Percentiles rank a stretch among this genome's conserved stretches.
phyloP scores from a whole-genome alignment of 2,888 invertebrate genomes.

The Laspeyria flexula region DNA sequence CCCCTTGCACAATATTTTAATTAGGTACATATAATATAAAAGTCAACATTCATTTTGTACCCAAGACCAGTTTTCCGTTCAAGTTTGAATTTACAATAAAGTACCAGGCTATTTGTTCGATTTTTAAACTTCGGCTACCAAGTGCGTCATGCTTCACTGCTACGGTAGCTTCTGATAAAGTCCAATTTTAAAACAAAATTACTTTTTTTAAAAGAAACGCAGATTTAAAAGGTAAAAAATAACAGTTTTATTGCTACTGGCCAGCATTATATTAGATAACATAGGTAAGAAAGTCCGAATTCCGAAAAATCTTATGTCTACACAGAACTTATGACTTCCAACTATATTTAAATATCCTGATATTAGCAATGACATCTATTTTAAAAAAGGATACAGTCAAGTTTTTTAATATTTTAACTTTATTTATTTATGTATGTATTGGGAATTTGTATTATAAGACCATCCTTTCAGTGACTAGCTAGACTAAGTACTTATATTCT shows the following conservation, averaged over 20 bases:
- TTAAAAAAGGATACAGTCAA: slow-evolving; percentile 22
- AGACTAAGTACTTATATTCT: background rate
- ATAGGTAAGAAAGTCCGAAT: background rate
- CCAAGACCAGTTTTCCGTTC: background rate
- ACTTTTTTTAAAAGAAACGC: too few species aligned
- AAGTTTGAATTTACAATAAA: too few species aligned
- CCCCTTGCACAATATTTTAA: slow-evolving; percentile 39
- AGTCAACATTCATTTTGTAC: slow-evolving; percentile 7
- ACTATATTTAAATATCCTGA: slow-evolving; percentile 11
- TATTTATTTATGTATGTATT: slow-evolving; percentile 17
- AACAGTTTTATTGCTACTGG: background rate
- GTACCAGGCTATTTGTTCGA: too few species aligned
- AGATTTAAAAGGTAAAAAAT: background rate
- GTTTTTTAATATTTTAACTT: slow-evolving; percentile 9
- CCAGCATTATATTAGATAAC: background rate
- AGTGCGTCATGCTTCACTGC: too few species aligned
- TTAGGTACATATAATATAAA: too few species aligned
- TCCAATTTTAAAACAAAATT: too few species aligned
- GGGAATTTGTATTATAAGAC: background rate
- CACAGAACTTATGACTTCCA: slow-evolving; percentile 27
- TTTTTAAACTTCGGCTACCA: too few species aligned
- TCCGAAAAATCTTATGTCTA: slow-evolving; percentile 34
- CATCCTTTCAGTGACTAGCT: background rate
- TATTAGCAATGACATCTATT: slow-evolving; percentile 23
- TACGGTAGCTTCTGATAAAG: too few species aligned